A percentile compares a stretch with the other conserved stretches of the same genome.
Conservation (phyloP, 2,888 invertebrate species). For the Pseudeuparius sepicola region DNA sequence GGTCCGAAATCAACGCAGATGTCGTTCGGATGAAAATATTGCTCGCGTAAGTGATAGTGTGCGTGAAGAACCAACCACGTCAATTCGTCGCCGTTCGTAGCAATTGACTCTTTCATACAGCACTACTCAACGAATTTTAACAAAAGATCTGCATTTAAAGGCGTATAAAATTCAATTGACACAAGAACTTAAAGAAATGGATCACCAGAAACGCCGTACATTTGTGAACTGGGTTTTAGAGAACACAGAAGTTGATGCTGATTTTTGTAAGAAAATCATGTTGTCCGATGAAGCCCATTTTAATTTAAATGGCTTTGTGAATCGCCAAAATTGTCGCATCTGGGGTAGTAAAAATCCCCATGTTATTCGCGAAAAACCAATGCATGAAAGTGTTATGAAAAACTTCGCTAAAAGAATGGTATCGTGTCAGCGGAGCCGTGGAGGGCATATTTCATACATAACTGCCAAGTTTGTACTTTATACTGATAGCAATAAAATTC, state of each 20-base stretch:
- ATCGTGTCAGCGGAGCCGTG: too few relatives aligned
- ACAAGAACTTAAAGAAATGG: conserved; percentile 4
- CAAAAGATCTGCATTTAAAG: conserved; percentile 2
- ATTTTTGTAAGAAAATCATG: too few relatives aligned
- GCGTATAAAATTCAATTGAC: conserved; percentile 6
- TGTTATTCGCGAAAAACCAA: too few relatives aligned
- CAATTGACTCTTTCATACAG: neutral
- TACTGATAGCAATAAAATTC: too few relatives aligned
- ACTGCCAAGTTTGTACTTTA: too few relatives aligned
- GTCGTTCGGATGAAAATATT: conserved; percentile 1
- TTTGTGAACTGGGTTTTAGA: conserved; percentile 6
- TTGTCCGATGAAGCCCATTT: too few relatives aligned
- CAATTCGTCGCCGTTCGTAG: conserved; percentile 5
- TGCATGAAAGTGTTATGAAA: too few relatives aligned
- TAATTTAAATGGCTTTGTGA: too few relatives aligned
- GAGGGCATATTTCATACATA: too few relatives aligned
- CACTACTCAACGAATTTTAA: conserved; percentile 7
- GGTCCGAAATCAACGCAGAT: conserved; percentile 2
- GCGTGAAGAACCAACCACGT: conserved; percentile 2
- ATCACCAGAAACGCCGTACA: conserved; percentile 1
- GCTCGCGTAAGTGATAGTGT: conserved; percentile 6
- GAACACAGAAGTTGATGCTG: conserved; percentile 2
- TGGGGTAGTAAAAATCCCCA: too few relatives aligned
- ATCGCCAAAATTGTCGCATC: too few relatives aligned
- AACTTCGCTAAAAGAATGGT: too few relatives aligned